These are phyloP conservation scores for Rhabdornis inornatus DNA, from an alignment of 2,113 vertebrate genomes.

Conservation along the genomic window DNA sequence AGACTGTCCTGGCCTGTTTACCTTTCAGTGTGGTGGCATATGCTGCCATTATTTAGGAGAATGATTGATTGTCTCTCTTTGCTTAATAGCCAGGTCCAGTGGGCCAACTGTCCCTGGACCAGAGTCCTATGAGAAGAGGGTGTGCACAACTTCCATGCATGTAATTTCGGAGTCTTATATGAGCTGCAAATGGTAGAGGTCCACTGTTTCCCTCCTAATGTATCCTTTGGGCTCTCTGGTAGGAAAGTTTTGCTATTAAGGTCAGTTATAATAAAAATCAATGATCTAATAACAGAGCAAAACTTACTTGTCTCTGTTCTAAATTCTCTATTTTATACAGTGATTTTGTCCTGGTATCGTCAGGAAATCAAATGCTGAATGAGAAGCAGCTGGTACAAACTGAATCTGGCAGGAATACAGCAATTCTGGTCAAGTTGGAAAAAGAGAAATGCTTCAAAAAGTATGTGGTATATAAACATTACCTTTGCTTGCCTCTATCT, in stretches of 20 bases:
- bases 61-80: neutral
- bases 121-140: neutral
- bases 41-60: neutral
- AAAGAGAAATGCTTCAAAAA: neutral
- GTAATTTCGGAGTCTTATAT: neutral
- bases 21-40: neutral
- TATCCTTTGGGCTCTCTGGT: neutral
- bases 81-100: neutral
- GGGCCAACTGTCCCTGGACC: neutral
- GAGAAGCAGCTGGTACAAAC: neutral
- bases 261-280: neutral
- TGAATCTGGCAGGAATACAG: neutral
- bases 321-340: neutral
- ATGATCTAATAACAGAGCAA: neutral
- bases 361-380: conserved; percentile 9
- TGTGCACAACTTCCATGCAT: neutral
- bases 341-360: neutral
- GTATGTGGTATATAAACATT: neutral
- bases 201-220: neutral
- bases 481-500: neutral
- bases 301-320: neutral
- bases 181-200: neutral
- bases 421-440: neutral
- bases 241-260: neutral
- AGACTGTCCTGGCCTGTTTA: neutral